Evolutionary conservation across 1,140 invertebrate genomes (phyloP), one percentile per base, ranked within the genome.

Genomic region (Plutomurus gul): DNA sequence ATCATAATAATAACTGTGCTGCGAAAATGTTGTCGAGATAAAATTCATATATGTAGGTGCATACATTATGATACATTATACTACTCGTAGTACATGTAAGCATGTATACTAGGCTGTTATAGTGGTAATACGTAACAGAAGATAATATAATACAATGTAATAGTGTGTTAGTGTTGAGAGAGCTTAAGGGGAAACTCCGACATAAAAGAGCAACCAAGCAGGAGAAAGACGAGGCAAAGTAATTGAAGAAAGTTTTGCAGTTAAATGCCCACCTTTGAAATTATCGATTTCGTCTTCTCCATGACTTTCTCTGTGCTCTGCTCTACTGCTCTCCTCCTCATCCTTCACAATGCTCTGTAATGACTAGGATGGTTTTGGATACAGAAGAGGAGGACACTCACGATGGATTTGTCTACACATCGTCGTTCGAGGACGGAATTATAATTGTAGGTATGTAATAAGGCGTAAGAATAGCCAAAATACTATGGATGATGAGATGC

Each of bases 201-300:
- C 56, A 65, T 65, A 65, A 65, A 65, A 65, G 56, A 65, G 56
- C 56, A 65, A 30, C 56, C 30, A 30, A 65, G 56, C 56, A 65
- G 56, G 56, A 65, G 56, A 65, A 65, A 65, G 56, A 65, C 56
- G 56, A 65, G 56, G 56, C 56, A 65, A 65, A 65, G 56, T 65
- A 65, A 65, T 65, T 65, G 56, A 65, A 65, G 56, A 65, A 65
- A 65, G 56, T 65, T 65, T 65, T 30, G 56, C 56, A 65, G 56
- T 65, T 65, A 65, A 65, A 65, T 65, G 27, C 30, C 56, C 56
- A 65, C 56, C 56, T 65, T 65, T 65, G 56, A 65, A 65, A 65
- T 65, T 65, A 65, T 65, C 56, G 56, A 65, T 65, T 65, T 13
- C 25, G 6, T n/a, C 16, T 65, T 65, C 56, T 16, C 56, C 10